Conservation (phyloP, 2,113 vertebrate genomes). For the Thryonomys swinderianus region DNA sequence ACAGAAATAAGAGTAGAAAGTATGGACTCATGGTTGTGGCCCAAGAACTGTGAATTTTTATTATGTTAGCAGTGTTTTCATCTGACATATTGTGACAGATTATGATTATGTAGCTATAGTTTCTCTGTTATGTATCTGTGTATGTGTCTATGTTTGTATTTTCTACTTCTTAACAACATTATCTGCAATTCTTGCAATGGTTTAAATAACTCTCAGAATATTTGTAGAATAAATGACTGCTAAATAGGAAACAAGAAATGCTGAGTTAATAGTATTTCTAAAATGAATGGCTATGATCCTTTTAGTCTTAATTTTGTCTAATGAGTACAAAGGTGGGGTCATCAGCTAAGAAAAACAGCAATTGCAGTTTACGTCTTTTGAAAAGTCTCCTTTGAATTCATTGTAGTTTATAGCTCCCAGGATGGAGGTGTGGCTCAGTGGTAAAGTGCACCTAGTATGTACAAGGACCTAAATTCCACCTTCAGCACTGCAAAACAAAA, state of each 20-base stretch:
- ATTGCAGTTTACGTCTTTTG: background rate
- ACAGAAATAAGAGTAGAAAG: background rate
- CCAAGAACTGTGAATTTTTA: background rate
- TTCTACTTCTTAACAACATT: background rate
- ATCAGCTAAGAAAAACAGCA: constrained; percentile 2
- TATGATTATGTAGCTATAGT: background rate
- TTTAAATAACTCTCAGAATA: background rate
- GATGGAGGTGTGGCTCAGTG: background rate
- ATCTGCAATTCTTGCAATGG: background rate
- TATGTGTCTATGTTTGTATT: no score
- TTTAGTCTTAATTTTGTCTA: constrained; percentile 23
- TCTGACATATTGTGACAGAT: background rate
- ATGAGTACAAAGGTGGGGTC: background rate
- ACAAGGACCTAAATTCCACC: background rate
- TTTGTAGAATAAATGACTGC: background rate
- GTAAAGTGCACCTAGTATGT: background rate
- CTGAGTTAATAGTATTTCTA: background rate
- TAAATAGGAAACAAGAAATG: background rate
- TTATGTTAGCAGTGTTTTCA: background rate
- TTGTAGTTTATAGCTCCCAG: background rate
- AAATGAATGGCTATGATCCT: background rate
- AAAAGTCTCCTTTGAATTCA: background rate
- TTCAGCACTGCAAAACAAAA: background rate
- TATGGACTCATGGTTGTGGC: background rate
- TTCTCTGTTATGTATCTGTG: background rate